Conservation (phyloP, 2,888 invertebrate species). For the Neoaliturus tenellus region DNA sequence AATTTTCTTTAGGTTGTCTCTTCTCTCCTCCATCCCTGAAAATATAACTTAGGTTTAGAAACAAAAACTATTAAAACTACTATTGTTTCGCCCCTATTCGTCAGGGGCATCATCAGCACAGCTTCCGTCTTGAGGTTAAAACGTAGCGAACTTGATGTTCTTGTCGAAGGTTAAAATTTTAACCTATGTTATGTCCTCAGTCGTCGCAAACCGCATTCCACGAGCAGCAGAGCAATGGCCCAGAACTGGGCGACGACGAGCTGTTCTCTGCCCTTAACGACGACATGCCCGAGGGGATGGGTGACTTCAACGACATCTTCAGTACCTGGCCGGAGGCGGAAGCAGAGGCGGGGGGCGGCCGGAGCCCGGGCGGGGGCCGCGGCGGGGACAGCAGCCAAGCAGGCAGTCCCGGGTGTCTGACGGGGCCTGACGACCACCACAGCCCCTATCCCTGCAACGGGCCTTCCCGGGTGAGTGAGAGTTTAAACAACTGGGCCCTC, state of each 20-base stretch:
- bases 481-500: no score
- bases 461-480: slow-evolving; percentile 74
- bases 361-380: slow-evolving; percentile 74
- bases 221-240: slow-evolving; percentile 80
- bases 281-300: slow-evolving; percentile 81
- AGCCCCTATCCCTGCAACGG: slow-evolving; percentile 76
- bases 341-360: slow-evolving; percentile 74
- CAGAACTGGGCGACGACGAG: slow-evolving; percentile 81
- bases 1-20: no score
- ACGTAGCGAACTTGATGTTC: no score
- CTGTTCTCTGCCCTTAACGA: slow-evolving; percentile 79
- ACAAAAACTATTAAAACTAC: no score
- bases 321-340: slow-evolving; percentile 79
- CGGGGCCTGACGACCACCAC: slow-evolving; percentile 73
- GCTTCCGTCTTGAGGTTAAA: no score
- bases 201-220: slow-evolving; percentile 84
- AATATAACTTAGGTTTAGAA: no score
- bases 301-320: slow-evolving; percentile 87
- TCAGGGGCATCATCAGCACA: no score
- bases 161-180: no score
- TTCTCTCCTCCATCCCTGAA: no score
- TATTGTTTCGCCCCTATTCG: no score
- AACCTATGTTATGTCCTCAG: slow-evolving; percentile 71
- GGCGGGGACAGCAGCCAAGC: slow-evolving; percentile 71
- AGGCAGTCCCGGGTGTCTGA: slow-evolving; percentile 75